Evolutionary conservation across 2,888 invertebrate genomes (phyloP), one percentile per base, ranked within the genome.

Genomic region (Malthinus seriepunctatus): DNA sequence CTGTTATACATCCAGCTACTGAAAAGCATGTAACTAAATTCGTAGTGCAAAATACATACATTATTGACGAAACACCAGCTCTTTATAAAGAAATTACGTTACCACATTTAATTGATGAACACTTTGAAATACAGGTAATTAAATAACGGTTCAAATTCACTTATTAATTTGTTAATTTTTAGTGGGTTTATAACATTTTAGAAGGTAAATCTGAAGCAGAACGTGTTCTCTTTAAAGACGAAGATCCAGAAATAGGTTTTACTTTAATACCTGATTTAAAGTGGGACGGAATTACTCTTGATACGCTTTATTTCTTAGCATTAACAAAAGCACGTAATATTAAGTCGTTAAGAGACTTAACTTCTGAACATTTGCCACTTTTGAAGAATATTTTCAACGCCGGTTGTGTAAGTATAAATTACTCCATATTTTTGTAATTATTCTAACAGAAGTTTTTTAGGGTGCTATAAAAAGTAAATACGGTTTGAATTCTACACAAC

Each of bases 181-280:
- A 97, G 93, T 99, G 99, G 99, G 91, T 98, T 0, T 91, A 93
- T 77, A 99, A 99, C 77, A 95, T 99, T 62, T 78, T 99, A 51
- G 91, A 95, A 54, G 94, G 95, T 71, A 93, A 91, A 76, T 87
- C 89, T 45, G 99, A 99, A 81, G 81, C 83, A 1, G 97, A 98
- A 15, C 85, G 94, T 63, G 88, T 99, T 46, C 83, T 96, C 5
- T 90, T 86, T 75, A 91, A 93, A 76, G 92, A 95, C 76, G 69
- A 83, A 4, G 88, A 93, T 74, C 86, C 89, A 1, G 84, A 85
- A 42, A 86, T 79, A 62, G 97, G 97, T 0, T 98, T 97, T 75
- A 81, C 98, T 9, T 78, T 99, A 9, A 72, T 96, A 1, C 96
- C 95, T 0, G 99, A 99, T 79, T 81, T 97, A 55, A 99, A 99